These are phyloP conservation scores for Cryptosula pallasiana DNA, from an alignment of 2,888 invertebrate species.

Conservation along the genomic window DNA sequence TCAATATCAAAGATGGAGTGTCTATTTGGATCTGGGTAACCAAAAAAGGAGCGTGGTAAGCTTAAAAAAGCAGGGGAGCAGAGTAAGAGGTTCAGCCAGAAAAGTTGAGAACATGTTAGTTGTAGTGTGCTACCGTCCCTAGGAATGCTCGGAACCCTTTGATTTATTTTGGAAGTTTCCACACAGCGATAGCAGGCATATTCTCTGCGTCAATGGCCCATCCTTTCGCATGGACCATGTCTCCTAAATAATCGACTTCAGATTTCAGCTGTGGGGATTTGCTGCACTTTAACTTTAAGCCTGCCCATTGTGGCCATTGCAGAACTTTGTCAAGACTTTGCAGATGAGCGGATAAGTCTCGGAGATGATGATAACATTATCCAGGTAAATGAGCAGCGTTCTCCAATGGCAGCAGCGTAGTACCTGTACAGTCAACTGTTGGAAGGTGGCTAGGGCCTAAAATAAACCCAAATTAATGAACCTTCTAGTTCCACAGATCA, in stretches of 20 bases:
- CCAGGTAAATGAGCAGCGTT: neutral
- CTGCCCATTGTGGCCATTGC: neutral
- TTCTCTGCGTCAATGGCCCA: neutral
- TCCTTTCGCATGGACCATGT: neutral
- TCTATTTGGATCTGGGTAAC: too few species aligned
- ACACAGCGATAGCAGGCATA: neutral
- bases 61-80: too few species aligned
- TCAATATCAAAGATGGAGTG: too few species aligned
- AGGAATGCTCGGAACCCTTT: neutral
- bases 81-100: neutral
- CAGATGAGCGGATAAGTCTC: neutral
- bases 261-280: neutral
- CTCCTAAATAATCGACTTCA: neutral
- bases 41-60: too few species aligned
- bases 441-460: neutral
- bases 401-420: neutral
- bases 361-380: neutral
- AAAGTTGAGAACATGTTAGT: neutral
- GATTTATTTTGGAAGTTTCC: neutral
- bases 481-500: neutral
- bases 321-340: neutral
- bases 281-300: neutral
- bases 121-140: neutral
- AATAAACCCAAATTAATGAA: neutral
- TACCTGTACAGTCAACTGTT: neutral